Percentiles rank a stretch among this genome's conserved stretches.
These are phyloP conservation scores for Zaprionus nigranus DNA, from an alignment of 1,140 invertebrate genomes.

Conservation along the genomic window DNA sequence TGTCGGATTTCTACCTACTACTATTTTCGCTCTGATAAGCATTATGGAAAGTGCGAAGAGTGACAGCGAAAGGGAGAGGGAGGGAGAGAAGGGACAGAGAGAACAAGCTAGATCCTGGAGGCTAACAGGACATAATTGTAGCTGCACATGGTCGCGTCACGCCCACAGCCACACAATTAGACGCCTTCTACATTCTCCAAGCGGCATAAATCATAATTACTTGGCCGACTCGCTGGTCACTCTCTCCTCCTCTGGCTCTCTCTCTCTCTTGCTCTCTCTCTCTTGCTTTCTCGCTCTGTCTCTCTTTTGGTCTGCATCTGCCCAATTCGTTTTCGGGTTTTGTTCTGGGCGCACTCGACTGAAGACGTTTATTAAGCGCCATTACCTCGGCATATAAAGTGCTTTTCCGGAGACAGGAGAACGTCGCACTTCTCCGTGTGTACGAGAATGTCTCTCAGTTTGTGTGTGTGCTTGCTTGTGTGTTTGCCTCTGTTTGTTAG, in stretches of 20 bases:
- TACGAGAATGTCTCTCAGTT: neutral
- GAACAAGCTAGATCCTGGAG: slow-evolving; percentile 3
- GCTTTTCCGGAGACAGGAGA: slow-evolving; percentile 59
- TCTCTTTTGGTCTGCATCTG: neutral
- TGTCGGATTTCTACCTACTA: slow-evolving; percentile 62
- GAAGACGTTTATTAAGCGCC: slow-evolving; percentile 79
- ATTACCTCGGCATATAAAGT: slow-evolving; percentile 78
- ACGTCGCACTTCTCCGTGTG: neutral
- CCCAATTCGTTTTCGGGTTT: slow-evolving; percentile 20
- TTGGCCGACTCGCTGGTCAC: slow-evolving; percentile 36
- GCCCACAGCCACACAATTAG: slow-evolving; percentile 68
- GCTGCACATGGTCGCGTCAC: slow-evolving; percentile 38
- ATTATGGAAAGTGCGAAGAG: slow-evolving; percentile 28
- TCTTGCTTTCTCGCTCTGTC: too few relatives aligned
- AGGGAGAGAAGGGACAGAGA: neutral
- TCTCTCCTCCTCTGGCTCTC: neutral
- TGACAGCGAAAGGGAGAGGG: neutral
- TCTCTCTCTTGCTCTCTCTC: neutral
- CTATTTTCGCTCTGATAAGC: slow-evolving; percentile 62
- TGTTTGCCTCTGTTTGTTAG: slow-evolving; percentile 18
- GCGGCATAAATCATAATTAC: slow-evolving; percentile 77
- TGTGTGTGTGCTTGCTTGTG: slow-evolving; percentile 12
- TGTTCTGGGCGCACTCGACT: slow-evolving; percentile 61
- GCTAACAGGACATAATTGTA: slow-evolving; percentile 62
- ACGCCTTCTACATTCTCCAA: slow-evolving; percentile 68